These are phyloP conservation scores for Masticophis lateralis DNA, from an alignment of 2,797 vertebrate genomes.

Conservation along the genomic window DNA sequence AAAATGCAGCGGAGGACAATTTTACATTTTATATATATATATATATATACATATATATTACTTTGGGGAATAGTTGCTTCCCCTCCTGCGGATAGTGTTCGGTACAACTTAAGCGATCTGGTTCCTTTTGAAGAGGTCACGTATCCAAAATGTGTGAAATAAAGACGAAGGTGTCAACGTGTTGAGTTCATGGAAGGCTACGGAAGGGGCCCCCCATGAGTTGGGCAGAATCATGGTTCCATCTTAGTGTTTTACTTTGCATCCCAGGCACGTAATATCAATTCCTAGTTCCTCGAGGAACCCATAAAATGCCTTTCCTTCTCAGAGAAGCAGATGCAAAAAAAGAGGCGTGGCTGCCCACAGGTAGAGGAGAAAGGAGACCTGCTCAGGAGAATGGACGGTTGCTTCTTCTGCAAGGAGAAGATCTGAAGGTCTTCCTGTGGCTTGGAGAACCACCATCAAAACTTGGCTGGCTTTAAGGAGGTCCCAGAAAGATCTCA, in stretches of 20 bases:
- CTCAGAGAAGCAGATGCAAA: neutral
- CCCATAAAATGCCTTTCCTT: neutral
- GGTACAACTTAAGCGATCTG: neutral
- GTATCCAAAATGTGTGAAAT: neutral
- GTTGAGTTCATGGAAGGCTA: neutral
- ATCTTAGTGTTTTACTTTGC: too few species aligned
- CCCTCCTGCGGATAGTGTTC: neutral
- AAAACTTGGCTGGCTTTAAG: neutral
- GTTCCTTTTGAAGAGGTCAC: neutral
- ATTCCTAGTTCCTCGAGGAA: too few species aligned
- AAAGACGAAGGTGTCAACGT: too few species aligned
- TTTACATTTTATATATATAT: constrained; percentile 61
- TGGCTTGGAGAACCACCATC: neutral
- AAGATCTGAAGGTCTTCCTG: neutral
- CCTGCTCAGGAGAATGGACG: neutral
- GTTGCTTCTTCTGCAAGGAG: neutral
- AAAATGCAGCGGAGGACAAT: neutral
- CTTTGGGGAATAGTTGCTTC: neutral
- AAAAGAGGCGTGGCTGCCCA: neutral
- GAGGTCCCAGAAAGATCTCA: neutral
- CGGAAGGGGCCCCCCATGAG: neutral
- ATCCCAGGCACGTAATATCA: neutral
- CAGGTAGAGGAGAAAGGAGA: neutral
- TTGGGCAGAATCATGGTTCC: neutral
- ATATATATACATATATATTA: constrained; percentile 44